A percentile compares a stretch with the other conserved stretches of the same genome.
Conservation (phyloP, 2,113 vertebrate species). For the Strigops habroptila region DNA sequence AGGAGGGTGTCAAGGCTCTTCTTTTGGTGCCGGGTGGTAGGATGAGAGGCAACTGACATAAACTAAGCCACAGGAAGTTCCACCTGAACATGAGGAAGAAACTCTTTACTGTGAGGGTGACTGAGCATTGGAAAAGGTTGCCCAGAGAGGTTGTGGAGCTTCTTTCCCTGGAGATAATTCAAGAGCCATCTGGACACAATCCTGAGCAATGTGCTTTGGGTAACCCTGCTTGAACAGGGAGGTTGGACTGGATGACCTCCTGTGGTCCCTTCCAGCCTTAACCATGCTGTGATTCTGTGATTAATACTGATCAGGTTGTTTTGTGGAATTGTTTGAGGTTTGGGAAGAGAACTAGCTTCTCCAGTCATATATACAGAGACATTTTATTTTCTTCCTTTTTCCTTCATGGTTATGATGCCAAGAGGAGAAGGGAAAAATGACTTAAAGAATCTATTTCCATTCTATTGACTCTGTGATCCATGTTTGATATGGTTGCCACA, state of each 20-base stretch:
- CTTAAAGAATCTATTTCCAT: not conserved
- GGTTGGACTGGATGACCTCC: not conserved
- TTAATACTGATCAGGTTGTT: not conserved
- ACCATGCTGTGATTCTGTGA: not conserved
- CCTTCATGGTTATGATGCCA: not conserved
- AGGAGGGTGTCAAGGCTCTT: not conserved
- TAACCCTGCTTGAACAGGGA: not conserved
- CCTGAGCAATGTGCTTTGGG: not conserved
- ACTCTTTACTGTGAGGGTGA: not conserved
- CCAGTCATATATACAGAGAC: not conserved
- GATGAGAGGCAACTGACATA: not conserved
- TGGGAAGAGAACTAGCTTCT: not conserved
- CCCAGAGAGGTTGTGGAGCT: not conserved
- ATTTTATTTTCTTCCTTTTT: not conserved
- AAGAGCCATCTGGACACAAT: not conserved
- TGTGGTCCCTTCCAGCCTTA: not conserved
- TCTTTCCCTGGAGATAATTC: not conserved
- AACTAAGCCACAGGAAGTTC: not conserved
- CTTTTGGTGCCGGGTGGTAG: not conserved
- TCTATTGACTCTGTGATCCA: not conserved
- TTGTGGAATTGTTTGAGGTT: not conserved
- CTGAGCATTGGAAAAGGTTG: not conserved
- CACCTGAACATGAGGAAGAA: not conserved
- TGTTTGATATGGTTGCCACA: not conserved
- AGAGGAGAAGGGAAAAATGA: not conserved